Conservation (phyloP, 2,797 vertebrate genomes). For the Phoeniculus purpureus region DNA sequence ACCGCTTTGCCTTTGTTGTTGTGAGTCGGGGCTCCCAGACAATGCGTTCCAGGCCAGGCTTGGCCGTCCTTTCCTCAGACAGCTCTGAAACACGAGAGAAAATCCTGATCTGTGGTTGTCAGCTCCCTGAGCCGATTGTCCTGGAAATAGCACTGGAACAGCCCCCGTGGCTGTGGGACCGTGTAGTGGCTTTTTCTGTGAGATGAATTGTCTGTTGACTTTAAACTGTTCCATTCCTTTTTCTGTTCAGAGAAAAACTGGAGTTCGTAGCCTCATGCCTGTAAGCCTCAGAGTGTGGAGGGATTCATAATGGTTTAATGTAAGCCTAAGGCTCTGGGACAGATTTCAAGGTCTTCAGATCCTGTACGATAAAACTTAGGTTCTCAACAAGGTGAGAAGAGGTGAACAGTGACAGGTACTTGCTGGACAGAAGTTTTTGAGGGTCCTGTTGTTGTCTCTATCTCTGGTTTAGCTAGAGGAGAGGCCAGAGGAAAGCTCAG, state of each 20-base stretch:
- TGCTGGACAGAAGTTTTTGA: background rate
- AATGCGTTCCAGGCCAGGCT: constrained; percentile 27
- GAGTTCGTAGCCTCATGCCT: background rate
- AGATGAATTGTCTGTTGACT: background rate
- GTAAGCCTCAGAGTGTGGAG: background rate
- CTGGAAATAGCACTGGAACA: background rate
- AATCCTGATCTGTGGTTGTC: constrained; percentile 3
- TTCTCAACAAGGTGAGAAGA: background rate
- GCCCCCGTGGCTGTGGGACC: background rate
- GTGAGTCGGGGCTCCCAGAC: constrained; percentile 39
- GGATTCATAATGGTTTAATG: background rate
- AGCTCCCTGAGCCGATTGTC: constrained; percentile 7
- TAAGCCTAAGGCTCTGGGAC: background rate
- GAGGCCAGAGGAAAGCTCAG: background rate
- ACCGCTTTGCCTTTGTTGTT: constrained; percentile 41
- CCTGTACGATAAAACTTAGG: background rate
- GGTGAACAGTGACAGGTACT: background rate
- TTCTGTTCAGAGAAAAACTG: background rate
- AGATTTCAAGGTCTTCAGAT: background rate
- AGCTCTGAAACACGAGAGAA: constrained; percentile 6
- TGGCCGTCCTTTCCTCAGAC: background rate
- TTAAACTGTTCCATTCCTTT: background rate
- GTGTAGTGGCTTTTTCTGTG: background rate
- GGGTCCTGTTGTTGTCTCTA: background rate
- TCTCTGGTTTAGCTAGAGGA: background rate